phyloP scores from a whole-genome alignment of 2,888 invertebrate species.

The Microctonus aethiopoides region DNA sequence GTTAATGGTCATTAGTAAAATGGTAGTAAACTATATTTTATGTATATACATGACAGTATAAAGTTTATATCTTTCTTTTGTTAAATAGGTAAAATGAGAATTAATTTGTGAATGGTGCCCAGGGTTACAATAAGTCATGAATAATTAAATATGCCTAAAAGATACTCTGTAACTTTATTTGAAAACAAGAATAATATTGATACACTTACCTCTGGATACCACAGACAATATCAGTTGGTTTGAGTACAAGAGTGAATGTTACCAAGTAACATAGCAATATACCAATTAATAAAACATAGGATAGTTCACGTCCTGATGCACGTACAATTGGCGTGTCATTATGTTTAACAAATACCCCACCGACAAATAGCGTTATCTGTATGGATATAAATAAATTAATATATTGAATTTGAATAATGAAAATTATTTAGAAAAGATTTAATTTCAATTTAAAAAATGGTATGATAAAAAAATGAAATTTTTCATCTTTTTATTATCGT shows the following conservation, averaged over 20 bases:
- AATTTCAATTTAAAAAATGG: no score
- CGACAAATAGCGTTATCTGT: slow-evolving; percentile 73
- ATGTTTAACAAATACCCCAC: slow-evolving; percentile 84
- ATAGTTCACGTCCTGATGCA: slow-evolving; percentile 90
- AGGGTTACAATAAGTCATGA: neutral
- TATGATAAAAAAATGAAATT: no score
- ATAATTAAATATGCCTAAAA: neutral
- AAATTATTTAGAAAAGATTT: no score
- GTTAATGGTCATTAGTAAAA: slow-evolving; percentile 14
- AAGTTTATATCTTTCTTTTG: no score
- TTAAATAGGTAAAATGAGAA: neutral
- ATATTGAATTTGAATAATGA: no score
- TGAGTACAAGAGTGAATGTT: slow-evolving; percentile 90
- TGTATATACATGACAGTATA: neutral
- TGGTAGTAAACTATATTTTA: neutral
- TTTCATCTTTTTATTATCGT: neutral
- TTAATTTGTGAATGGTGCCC: slow-evolving; percentile 4
- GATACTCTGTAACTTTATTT: neutral
- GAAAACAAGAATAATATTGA: neutral
- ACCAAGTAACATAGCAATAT: slow-evolving; percentile 92
- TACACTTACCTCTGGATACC: slow-evolving; percentile 83
- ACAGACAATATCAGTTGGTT: slow-evolving; percentile 88
- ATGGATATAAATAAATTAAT: slow-evolving; percentile 19
- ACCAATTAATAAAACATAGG: slow-evolving; percentile 90
- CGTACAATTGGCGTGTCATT: slow-evolving; percentile 97